phyloP scores from a whole-genome alignment of 2,888 invertebrate genomes.

The Sacculina carcini region DNA sequence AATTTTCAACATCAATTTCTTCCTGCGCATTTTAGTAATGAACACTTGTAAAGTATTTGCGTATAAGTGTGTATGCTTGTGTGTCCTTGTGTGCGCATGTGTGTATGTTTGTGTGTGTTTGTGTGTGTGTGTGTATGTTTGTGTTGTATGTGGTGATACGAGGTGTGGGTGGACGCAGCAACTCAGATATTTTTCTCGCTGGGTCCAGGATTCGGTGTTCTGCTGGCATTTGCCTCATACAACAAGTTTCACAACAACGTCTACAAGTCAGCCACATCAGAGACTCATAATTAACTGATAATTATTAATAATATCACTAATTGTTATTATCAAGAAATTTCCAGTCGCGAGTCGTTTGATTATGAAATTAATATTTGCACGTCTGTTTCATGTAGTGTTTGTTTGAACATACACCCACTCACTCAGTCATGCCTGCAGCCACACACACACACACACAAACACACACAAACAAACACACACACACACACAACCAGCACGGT shows the following conservation, averaged over 20 bases:
- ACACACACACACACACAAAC: too few relatives aligned
- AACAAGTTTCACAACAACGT: constrained; percentile 77
- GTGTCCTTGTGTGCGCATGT: too few relatives aligned
- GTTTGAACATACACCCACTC: too few relatives aligned
- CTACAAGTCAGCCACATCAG: constrained; percentile 21
- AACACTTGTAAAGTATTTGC: not conserved
- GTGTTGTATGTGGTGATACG: too few relatives aligned
- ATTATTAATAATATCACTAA: not conserved
- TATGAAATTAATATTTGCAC: not conserved
- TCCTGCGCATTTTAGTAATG: not conserved
- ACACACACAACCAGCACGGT: too few relatives aligned
- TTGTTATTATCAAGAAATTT: not conserved
- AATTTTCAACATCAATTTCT: too few relatives aligned
- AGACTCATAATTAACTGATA: not conserved
- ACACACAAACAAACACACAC: too few relatives aligned
- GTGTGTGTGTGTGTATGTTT: too few relatives aligned
- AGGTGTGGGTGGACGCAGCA: constrained; percentile 84
- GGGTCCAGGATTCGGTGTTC: constrained; percentile 73
- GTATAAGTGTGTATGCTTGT: constrained; percentile 7
- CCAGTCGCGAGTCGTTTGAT: not conserved
- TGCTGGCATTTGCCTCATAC: constrained; percentile 68
- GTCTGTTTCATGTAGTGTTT: not conserved
- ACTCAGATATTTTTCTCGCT: constrained; percentile 81
- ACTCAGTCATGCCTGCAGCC: too few relatives aligned
- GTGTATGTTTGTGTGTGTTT: too few relatives aligned